Conservation (phyloP, 2,888 invertebrate species). For the Odiellus spinosus region DNA sequence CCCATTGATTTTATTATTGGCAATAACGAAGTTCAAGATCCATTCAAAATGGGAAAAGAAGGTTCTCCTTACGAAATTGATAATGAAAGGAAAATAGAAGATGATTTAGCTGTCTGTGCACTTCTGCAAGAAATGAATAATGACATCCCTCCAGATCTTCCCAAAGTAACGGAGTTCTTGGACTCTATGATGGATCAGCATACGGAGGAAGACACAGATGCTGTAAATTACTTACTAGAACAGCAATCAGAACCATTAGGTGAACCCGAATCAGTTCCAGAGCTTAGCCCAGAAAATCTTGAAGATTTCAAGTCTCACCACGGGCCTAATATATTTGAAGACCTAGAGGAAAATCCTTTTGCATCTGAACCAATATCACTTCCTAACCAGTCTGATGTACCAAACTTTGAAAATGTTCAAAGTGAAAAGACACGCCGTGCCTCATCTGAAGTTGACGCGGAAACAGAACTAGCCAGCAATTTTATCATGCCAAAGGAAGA, state of each 20-base stretch:
- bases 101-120: conserved; percentile 22
- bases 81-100: conserved; percentile 21
- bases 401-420: no score
- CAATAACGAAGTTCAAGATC: conserved; percentile 10
- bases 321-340: no score
- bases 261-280: conserved; percentile 1
- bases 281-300: no score
- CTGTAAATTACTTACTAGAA: conserved; percentile 11
- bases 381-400: no score
- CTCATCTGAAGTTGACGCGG: no score
- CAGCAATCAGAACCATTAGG: not conserved
- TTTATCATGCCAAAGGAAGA: no score
- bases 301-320: no score
- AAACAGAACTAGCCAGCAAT: no score
- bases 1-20: conserved; percentile 8
- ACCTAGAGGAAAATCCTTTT: no score
- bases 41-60: conserved; percentile 11
- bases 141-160: conserved; percentile 16
- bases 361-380: no score
- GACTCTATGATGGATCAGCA: conserved; percentile 13
- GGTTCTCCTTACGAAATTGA: conserved; percentile 18
- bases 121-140: conserved; percentile 21
- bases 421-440: no score
- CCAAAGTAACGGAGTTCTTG: conserved; percentile 16
- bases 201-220: conserved; percentile 10